Percentiles rank a stretch among this genome's conserved stretches.
phyloP scores from a whole-genome alignment of 1,140 invertebrate genomes.

The Leptoteleia sp. region DNA sequence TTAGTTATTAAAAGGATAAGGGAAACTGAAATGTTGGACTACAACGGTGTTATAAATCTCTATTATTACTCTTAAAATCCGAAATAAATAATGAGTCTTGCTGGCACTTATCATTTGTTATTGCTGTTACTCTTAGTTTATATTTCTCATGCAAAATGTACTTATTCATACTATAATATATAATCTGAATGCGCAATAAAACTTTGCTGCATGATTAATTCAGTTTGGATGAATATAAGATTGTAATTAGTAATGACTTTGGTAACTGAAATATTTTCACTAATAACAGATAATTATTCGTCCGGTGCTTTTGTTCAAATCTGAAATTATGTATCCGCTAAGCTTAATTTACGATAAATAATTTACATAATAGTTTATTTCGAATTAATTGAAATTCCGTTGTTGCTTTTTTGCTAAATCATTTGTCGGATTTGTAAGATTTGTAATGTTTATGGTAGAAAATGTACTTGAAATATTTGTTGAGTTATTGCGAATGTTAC shows the following conservation, averaged over 20 bases:
- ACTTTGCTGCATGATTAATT: no score
- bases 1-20: constrained; percentile 20
- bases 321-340: constrained; percentile 9
- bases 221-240: no score
- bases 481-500: no score
- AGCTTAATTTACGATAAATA: constrained; percentile 4
- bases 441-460: not conserved
- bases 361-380: constrained; percentile 6
- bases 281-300: constrained; percentile 9
- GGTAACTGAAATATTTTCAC: constrained; percentile 18
- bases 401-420: not conserved
- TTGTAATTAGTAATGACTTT: not conserved
- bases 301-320: not conserved
- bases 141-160: constrained; percentile 19
- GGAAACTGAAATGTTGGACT: constrained; percentile 1
- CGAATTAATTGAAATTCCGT: constrained; percentile 6
- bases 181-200: constrained; percentile 25
- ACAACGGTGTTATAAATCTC: constrained; percentile 22
- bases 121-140: constrained; percentile 23
- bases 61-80: constrained; percentile 33
- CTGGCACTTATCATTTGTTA: constrained; percentile 20
- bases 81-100: constrained; percentile 29
- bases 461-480: no score
- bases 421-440: not conserved
- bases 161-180: constrained; percentile 30